Evolutionary conservation across 1,140 invertebrate genomes (phyloP).

Genomic region (Steinernema khuongi): DNA sequence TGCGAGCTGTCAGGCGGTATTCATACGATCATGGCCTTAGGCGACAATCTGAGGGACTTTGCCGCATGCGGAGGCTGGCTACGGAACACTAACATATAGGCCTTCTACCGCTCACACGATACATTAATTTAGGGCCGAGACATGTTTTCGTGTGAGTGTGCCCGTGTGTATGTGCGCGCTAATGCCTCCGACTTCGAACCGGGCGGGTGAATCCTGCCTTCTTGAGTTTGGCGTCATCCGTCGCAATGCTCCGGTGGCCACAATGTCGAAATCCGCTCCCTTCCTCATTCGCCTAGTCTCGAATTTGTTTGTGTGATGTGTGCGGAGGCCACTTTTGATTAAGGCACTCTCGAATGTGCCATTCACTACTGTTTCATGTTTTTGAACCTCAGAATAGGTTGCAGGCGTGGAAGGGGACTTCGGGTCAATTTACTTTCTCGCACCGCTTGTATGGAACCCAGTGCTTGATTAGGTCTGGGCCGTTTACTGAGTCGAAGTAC

Average conservation of each 20-base stretch:
- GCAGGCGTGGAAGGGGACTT: too few relatives aligned
- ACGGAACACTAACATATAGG: constrained; percentile 13
- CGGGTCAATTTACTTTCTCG: too few relatives aligned
- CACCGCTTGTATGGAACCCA: too few relatives aligned
- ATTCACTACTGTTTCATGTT: too few relatives aligned
- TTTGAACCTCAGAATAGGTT: too few relatives aligned
- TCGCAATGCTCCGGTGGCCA: background rate
- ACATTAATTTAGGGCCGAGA: constrained; percentile 16
- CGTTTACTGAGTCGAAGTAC: background rate
- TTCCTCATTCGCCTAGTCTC: background rate
- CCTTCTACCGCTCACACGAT: constrained; percentile 14
- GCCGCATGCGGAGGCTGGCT: background rate
- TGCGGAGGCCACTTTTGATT: too few relatives aligned
- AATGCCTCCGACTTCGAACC: background rate
- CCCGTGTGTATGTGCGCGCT: background rate
- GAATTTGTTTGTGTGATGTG: background rate
- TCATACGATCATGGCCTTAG: constrained; percentile 10
- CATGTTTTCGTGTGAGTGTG: background rate
- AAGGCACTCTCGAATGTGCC: too few relatives aligned
- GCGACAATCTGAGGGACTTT: background rate
- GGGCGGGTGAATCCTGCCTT: constrained; percentile 6
- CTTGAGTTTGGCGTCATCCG: background rate
- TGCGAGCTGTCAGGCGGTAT: constrained; percentile 14
- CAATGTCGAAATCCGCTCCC: background rate
- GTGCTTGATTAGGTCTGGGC: too few relatives aligned